Conservation (phyloP, 2,797 vertebrate genomes). For the Coracias cyanogaster region DNA sequence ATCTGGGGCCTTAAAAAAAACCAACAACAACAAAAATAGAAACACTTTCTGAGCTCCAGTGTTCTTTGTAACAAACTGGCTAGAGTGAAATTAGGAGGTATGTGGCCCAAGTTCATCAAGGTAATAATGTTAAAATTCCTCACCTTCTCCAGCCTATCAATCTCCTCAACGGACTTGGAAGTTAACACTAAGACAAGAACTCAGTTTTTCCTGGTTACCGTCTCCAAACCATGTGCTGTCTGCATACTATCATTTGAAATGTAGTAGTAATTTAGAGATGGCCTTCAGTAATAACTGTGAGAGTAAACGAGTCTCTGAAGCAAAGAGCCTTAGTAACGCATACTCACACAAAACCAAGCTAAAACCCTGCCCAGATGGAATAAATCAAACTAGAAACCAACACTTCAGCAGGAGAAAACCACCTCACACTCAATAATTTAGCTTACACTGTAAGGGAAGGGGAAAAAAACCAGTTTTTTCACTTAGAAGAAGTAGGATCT, state of each 20-base stretch:
- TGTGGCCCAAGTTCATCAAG: neutral
- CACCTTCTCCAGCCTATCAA: neutral
- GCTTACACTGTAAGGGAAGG: neutral
- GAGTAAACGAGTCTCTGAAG: neutral
- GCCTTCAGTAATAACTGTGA: neutral
- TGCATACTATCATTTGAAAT: neutral
- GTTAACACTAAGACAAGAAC: neutral
- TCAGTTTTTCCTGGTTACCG: neutral
- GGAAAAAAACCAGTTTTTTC: neutral
- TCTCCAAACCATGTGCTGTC: neutral
- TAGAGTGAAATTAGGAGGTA: neutral
- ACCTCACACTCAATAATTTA: neutral
- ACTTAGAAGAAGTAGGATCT: neutral
- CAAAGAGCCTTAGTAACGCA: neutral
- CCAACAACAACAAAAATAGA: too few species aligned
- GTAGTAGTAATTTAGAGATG: neutral
- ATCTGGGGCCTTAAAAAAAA: neutral
- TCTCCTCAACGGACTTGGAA: neutral
- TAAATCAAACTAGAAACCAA: neutral
- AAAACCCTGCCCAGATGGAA: neutral
- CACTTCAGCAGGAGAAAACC: neutral
- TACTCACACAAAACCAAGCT: neutral
- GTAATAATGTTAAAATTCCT: neutral
- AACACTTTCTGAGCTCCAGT: neutral
- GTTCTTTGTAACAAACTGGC: neutral